A percentile compares a stretch with the other conserved stretches of the same genome.
Conservation (phyloP, 2,113 vertebrate species). For the Xenopus laevis region DNA sequence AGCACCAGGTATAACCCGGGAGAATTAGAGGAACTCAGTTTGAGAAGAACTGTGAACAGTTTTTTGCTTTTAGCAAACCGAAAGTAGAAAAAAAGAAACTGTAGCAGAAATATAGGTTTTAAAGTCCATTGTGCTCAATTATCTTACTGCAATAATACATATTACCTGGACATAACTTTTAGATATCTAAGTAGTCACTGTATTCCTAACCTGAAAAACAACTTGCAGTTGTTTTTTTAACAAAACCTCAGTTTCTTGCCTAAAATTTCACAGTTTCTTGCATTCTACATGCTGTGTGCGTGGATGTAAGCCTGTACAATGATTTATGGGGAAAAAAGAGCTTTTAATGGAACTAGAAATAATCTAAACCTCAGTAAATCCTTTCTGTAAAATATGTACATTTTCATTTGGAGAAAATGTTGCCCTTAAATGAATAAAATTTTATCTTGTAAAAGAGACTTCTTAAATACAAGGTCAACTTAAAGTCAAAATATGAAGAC, state of each 20-base stretch:
- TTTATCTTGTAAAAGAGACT: too few relatives aligned
- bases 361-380: too few relatives aligned
- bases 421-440: too few relatives aligned
- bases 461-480: too few relatives aligned
- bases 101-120: background rate
- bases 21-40: background rate
- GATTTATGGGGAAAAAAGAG: too few relatives aligned
- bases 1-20: background rate
- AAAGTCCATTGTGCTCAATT: background rate
- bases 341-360: too few relatives aligned
- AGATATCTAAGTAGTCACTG: background rate
- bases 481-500: too few relatives aligned
- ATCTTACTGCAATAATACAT: background rate
- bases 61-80: background rate
- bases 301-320: background rate
- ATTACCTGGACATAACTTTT: background rate
- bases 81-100: too few relatives aligned
- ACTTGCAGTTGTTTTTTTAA: background rate
- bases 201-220: background rate
- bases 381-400: too few relatives aligned
- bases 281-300: background rate
- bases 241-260: background rate
- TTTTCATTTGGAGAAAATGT: too few relatives aligned
- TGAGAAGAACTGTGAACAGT: background rate
- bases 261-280: background rate